Evolutionary conservation across 2,888 invertebrate species (phyloP).

Genomic region (Euzetes globulus): DNA sequence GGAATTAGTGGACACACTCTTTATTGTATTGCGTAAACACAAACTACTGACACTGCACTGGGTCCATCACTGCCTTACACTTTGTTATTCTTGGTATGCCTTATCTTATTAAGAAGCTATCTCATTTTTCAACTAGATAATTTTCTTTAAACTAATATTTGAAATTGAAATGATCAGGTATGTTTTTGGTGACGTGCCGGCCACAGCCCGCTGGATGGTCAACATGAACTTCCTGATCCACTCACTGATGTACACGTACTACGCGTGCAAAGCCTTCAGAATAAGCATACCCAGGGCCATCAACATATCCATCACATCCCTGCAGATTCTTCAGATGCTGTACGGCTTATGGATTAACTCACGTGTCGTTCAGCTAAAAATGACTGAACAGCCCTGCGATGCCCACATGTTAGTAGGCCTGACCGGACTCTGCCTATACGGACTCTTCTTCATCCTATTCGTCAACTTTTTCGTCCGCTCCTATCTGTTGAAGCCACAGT

Average conservation of each 20-base stretch:
- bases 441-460: conserved; percentile 30
- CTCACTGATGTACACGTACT: conserved; percentile 77
- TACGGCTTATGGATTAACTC: conserved; percentile 87
- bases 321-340: conserved; percentile 88
- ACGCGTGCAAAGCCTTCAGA: conserved; percentile 74
- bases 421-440: conserved; percentile 23
- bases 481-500: neutral
- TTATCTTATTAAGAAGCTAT: too few relatives aligned
- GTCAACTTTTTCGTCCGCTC: conserved; percentile 34
- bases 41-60: conserved; percentile 30
- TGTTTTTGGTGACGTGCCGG: conserved; percentile 38
- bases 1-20: conserved; percentile 31
- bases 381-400: conserved; percentile 12
- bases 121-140: too few relatives aligned
- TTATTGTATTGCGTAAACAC: conserved; percentile 32
- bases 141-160: too few relatives aligned
- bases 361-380: conserved; percentile 7
- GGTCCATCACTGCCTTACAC: conserved; percentile 31
- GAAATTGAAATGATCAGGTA: too few relatives aligned
- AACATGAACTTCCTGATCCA: conserved; percentile 17
- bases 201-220: conserved; percentile 35
- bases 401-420: neutral
- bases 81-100: conserved; percentile 31
- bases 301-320: conserved; percentile 81
- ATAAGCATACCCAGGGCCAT: conserved; percentile 67